These are phyloP conservation scores for Tautogolabrus adspersus DNA, from an alignment of 2,113 vertebrate genomes.

Conservation along the genomic window DNA sequence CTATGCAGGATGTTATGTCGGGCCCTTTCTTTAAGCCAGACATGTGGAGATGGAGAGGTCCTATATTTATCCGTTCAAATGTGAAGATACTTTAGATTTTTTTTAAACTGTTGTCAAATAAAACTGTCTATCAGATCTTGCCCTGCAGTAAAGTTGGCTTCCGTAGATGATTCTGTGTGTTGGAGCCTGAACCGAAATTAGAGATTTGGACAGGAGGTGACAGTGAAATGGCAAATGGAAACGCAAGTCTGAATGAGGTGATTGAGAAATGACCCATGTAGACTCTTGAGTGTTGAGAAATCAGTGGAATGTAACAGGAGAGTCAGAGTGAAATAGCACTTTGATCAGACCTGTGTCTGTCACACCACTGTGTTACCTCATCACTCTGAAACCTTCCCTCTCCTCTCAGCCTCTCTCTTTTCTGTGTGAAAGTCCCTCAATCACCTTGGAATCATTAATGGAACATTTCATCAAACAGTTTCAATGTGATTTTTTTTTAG, in stretches of 20 bases:
- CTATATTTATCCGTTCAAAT: background rate
- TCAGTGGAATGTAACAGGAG: slow-evolving; percentile 57
- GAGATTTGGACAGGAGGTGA: background rate
- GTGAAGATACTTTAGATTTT: no score
- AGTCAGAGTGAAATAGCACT: slow-evolving; percentile 28
- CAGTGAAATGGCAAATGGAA: background rate
- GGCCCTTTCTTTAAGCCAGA: background rate
- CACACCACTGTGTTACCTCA: slow-evolving; percentile 46
- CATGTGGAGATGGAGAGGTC: background rate
- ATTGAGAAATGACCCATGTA: background rate
- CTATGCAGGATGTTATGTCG: background rate
- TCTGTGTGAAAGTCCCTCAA: background rate
- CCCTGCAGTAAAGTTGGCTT: background rate
- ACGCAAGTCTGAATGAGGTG: background rate
- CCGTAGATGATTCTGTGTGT: background rate
- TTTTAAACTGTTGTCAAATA: background rate
- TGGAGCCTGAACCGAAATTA: background rate
- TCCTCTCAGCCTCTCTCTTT: background rate
- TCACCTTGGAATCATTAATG: slow-evolving; percentile 14
- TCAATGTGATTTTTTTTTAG: background rate
- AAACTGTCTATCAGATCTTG: background rate
- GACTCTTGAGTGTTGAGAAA: background rate
- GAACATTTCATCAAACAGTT: background rate
- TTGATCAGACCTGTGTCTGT: slow-evolving; percentile 39
- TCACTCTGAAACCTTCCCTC: slow-evolving; percentile 3